A percentile compares a stretch with the other conserved stretches of the same genome.
Conservation (phyloP, 2,888 invertebrate species). For the Nomada goodeniana region DNA sequence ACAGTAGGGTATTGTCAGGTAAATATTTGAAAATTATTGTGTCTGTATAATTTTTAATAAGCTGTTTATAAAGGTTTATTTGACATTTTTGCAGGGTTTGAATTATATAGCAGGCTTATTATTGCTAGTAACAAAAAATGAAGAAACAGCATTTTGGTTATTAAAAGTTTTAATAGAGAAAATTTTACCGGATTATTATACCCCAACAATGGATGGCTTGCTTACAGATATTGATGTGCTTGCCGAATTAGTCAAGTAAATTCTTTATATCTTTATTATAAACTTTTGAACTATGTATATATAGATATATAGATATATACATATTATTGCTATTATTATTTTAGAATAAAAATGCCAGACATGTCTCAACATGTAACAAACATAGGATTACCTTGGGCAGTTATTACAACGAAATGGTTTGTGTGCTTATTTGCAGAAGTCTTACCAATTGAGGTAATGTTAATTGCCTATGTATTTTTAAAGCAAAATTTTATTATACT, state of each 20-base stretch:
- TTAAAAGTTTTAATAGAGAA: slow-evolving; percentile 94
- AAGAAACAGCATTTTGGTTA: slow-evolving; percentile 97
- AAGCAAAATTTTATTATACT: slow-evolving; percentile 8
- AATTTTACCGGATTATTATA: slow-evolving; percentile 95
- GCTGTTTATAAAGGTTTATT: slow-evolving; percentile 1
- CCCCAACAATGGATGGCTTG: slow-evolving; percentile 94
- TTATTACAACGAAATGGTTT: slow-evolving; percentile 98
- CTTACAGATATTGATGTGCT: slow-evolving; percentile 95
- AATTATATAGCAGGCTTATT: slow-evolving; percentile 96
- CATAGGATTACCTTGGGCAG: slow-evolving; percentile 94
- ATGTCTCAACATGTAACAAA: slow-evolving; percentile 92
- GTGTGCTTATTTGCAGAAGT: slow-evolving; percentile 97
- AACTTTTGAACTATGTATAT: not conserved
- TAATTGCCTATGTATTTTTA: slow-evolving; percentile 42
- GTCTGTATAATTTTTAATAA: slow-evolving; percentile 2
- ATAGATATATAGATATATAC: not conserved
- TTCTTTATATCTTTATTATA: slow-evolving; percentile 1
- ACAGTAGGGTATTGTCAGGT: slow-evolving; percentile 96
- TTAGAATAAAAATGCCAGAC: slow-evolving; percentile 91
- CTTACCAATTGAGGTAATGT: slow-evolving; percentile 91
- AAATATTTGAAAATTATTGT: slow-evolving; percentile 46
- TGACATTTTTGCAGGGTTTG: slow-evolving; percentile 87
- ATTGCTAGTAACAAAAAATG: slow-evolving; percentile 93
- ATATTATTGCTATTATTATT: slow-evolving; percentile 48
- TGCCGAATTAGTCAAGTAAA: slow-evolving; percentile 91